Evolutionary conservation across 2,797 vertebrate species (phyloP).

Genomic region (Parambassis ranga): DNA sequence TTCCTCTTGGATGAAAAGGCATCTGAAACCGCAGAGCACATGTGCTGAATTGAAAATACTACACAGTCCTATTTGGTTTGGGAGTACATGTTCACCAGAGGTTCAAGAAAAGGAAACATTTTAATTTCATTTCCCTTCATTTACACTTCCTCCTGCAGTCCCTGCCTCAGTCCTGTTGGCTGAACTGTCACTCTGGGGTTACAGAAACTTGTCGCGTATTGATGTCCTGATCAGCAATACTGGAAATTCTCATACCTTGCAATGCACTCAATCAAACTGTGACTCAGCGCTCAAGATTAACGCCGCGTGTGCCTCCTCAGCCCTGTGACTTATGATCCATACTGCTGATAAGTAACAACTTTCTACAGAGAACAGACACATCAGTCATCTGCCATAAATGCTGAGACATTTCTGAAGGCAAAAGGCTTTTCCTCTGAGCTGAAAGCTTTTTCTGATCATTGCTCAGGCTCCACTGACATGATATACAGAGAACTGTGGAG

Average conservation of each 20-base stretch:
- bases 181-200: constrained; percentile 24
- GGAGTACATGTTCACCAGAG: neutral
- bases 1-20: constrained; percentile 21
- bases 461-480: constrained; percentile 65
- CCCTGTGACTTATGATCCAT: constrained; percentile 70
- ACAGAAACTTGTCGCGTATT: constrained; percentile 42
- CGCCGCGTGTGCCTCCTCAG: constrained; percentile 29
- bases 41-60: constrained; percentile 19
- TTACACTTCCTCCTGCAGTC: neutral
- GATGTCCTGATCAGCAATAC: constrained; percentile 41
- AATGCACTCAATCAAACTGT: constrained; percentile 68
- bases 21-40: constrained; percentile 28
- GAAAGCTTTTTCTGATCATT: constrained; percentile 67
- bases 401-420: constrained; percentile 62
- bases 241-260: constrained; percentile 45
- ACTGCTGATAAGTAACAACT: constrained; percentile 66
- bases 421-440: constrained; percentile 53
- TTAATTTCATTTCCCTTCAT: neutral
- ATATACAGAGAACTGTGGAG: constrained; percentile 62
- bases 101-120: constrained; percentile 28
- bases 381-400: constrained; percentile 68
- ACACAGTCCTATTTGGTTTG: constrained; percentile 10
- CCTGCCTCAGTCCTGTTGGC: constrained; percentile 17
- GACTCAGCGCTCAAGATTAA: constrained; percentile 65
- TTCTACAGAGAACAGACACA: constrained; percentile 66